Conservation (phyloP, 2,888 invertebrate genomes). For the Scrobipalpa atriplicella region DNA sequence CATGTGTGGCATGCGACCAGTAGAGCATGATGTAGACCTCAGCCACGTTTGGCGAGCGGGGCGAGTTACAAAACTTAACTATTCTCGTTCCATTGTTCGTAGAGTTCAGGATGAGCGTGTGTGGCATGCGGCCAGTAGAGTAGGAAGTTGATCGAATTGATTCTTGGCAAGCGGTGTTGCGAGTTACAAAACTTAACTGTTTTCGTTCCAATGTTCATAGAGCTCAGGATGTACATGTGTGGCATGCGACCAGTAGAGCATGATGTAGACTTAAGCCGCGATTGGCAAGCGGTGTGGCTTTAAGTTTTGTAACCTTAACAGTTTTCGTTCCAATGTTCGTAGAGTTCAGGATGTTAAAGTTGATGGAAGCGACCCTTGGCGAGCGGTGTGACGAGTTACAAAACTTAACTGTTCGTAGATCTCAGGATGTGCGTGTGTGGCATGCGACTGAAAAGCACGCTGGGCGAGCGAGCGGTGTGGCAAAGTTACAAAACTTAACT, state of each 20-base stretch:
- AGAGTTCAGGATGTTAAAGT: slow-evolving; percentile 71
- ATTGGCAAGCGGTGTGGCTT: no score
- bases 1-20: slow-evolving; percentile 67
- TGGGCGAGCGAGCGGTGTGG: no score
- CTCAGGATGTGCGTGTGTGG: no score
- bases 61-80: background rate
- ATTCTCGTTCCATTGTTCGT: slow-evolving; percentile 65
- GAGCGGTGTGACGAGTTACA: slow-evolving; percentile 36
- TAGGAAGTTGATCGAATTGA: slow-evolving; percentile 63
- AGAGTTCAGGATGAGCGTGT: slow-evolving; percentile 68
- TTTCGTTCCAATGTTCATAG: slow-evolving; percentile 69
- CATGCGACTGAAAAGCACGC: no score
- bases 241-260: slow-evolving; percentile 70
- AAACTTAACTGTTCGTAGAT: slow-evolving; percentile 65
- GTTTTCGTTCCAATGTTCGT: slow-evolving; percentile 69
- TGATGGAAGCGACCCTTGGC: slow-evolving; percentile 37
- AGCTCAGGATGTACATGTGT: slow-evolving; percentile 67
- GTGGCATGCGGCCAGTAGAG: slow-evolving; percentile 69
- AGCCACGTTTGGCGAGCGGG: no score
- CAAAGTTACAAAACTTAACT: background rate
- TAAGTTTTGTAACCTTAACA: slow-evolving; percentile 47
- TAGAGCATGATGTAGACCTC: slow-evolving; percentile 65
- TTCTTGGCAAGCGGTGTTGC: slow-evolving; percentile 53
- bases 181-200: slow-evolving; percentile 50
- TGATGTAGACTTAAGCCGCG: slow-evolving; percentile 53